These are phyloP conservation scores for Serinus canaria DNA, from an alignment of 2,113 vertebrate genomes.

Conservation along the genomic window DNA sequence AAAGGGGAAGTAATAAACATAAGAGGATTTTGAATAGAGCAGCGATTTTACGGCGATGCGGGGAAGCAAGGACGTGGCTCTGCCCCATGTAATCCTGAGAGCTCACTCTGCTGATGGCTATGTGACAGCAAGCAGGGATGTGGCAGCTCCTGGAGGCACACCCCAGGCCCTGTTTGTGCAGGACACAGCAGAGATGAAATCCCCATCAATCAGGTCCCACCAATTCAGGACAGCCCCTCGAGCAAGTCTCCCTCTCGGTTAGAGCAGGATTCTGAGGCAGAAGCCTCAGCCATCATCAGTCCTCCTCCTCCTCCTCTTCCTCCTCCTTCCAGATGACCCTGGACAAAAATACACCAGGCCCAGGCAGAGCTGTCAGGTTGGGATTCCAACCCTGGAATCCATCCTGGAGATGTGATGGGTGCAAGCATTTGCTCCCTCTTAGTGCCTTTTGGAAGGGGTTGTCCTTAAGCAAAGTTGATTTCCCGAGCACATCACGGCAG, in stretches of 20 bases:
- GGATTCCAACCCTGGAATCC: neutral
- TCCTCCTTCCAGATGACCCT: neutral
- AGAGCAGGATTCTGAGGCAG: neutral
- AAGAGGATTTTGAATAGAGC: constrained; percentile 48
- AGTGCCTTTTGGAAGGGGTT: neutral
- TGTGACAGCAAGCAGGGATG: accelerated
- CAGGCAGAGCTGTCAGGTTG: neutral
- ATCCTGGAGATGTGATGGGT: neutral
- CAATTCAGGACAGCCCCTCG: accelerated
- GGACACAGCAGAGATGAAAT: neutral
- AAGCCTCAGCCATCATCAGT: neutral
- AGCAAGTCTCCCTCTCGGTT: neutral
- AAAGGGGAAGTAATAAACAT: constrained; percentile 34
- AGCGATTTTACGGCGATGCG: neutral
- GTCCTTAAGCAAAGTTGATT: neutral
- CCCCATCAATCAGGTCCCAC: neutral
- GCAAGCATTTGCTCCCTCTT: neutral
- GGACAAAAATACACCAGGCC: neutral
- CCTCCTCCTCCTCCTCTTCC: neutral
- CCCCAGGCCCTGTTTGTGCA: accelerated
- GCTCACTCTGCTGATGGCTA: neutral
- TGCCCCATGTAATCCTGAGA: neutral
- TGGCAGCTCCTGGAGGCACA: neutral
- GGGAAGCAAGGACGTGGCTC: neutral
- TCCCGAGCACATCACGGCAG: accelerated